Conservation (phyloP, 2,888 invertebrate species). For the Acleris sparsana region DNA sequence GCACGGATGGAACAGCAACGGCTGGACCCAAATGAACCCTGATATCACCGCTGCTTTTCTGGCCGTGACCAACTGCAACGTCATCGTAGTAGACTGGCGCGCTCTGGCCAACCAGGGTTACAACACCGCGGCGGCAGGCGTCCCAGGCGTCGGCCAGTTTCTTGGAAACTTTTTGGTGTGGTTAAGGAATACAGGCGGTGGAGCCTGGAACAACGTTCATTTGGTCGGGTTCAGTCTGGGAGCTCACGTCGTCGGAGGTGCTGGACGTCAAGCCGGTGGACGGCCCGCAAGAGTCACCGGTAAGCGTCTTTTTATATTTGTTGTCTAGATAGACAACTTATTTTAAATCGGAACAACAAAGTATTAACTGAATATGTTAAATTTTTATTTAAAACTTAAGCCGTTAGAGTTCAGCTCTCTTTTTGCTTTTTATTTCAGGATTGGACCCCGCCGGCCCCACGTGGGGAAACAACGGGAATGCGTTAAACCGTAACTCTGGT, state of each 20-base stretch:
- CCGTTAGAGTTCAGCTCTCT: neutral
- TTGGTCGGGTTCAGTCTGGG: slow-evolving; percentile 64
- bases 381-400: slow-evolving; percentile 23
- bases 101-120: slow-evolving; percentile 43
- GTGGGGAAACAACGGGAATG: slow-evolving; percentile 58
- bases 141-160: slow-evolving; percentile 43
- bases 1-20: slow-evolving; percentile 57
- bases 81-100: slow-evolving; percentile 60
- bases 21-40: slow-evolving; percentile 45
- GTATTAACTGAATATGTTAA: neutral
- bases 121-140: slow-evolving; percentile 38
- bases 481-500: slow-evolving; percentile 55
- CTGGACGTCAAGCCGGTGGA: slow-evolving; percentile 50
- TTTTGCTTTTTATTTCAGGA: slow-evolving; percentile 49
- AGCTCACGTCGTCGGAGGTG: slow-evolving; percentile 60
- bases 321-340: neutral
- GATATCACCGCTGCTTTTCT: slow-evolving; percentile 53
- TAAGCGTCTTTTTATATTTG: neutral
- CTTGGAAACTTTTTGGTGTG: slow-evolving; percentile 53
- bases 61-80: slow-evolving; percentile 49
- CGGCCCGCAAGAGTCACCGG: slow-evolving; percentile 44
- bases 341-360: too few species aligned
- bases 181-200: slow-evolving; percentile 52
- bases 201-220: slow-evolving; percentile 56
- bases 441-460: slow-evolving; percentile 68